These are phyloP conservation scores for Eupithecia subumbrata DNA, from an alignment of 2,888 invertebrate genomes.

Conservation along the genomic window DNA sequence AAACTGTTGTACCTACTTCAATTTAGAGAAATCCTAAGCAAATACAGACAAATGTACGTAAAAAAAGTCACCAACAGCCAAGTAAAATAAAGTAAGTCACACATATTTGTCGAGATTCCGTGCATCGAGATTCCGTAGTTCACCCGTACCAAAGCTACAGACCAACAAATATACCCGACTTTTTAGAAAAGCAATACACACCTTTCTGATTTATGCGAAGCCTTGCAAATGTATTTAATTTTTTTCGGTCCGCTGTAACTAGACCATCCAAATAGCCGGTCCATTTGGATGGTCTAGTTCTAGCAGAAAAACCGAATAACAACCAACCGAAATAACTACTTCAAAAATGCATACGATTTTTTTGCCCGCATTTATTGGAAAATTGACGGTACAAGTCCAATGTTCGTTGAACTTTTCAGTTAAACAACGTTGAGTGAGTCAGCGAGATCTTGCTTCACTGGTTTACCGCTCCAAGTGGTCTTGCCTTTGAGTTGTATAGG, in stretches of 20 bases:
- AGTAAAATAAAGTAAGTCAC: background rate
- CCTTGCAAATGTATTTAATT: background rate
- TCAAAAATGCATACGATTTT: slow-evolving; percentile 6
- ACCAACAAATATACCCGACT: background rate
- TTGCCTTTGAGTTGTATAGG: background rate
- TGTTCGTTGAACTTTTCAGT: background rate
- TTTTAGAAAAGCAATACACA: background rate
- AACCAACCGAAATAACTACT: background rate
- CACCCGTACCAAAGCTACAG: background rate
- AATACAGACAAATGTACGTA: background rate
- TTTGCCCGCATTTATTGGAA: background rate
- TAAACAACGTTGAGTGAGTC: background rate
- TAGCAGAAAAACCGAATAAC: background rate
- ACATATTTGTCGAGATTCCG: too few species aligned
- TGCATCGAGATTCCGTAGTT: too few species aligned
- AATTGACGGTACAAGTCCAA: too few species aligned
- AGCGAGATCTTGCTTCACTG: background rate
- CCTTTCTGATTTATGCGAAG: background rate
- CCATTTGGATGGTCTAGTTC: too few species aligned
- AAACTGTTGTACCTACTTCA: background rate
- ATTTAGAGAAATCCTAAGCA: background rate
- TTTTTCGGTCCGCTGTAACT: background rate
- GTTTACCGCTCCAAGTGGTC: background rate
- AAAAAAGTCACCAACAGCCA: background rate
- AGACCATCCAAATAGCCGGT: background rate